Evolutionary conservation across 1,140 invertebrate genomes (phyloP).

Genomic region (Calycopis cecrops): DNA sequence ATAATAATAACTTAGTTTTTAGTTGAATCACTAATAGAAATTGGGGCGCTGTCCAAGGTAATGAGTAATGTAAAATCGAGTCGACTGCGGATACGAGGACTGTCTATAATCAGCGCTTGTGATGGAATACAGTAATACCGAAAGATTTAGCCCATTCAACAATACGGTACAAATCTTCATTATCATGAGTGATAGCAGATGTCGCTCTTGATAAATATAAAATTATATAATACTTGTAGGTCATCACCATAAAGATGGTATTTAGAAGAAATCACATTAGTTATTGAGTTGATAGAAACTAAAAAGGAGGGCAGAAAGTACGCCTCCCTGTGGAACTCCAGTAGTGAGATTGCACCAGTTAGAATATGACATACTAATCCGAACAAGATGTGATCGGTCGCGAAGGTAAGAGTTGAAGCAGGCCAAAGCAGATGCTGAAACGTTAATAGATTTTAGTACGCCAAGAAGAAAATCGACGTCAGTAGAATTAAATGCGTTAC

Average conservation of each 20-base stretch:
- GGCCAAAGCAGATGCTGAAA: not conserved
- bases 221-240: not conserved
- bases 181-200: not conserved
- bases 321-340: too few relatives aligned
- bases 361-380: not conserved
- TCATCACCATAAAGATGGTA: constrained; percentile 9
- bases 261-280: constrained; percentile 2
- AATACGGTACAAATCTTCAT: not conserved
- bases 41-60: too few relatives aligned
- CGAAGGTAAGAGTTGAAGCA: constrained; percentile 6
- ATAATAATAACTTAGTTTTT: too few relatives aligned
- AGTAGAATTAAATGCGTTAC: too few relatives aligned
- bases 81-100: too few relatives aligned
- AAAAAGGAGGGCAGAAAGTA: not conserved
- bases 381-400: not conserved
- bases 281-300: not conserved
- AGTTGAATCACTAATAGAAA: too few relatives aligned
- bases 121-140: constrained; percentile 1
- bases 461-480: too few relatives aligned
- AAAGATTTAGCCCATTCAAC: constrained; percentile 8
- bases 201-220: not conserved
- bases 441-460: too few relatives aligned
- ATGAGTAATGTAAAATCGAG: too few relatives aligned
- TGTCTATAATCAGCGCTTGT: not conserved
- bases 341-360: too few relatives aligned